These are phyloP conservation scores for Oceanodroma tethys DNA, from an alignment of 2,113 vertebrate genomes.

Conservation along the genomic window DNA sequence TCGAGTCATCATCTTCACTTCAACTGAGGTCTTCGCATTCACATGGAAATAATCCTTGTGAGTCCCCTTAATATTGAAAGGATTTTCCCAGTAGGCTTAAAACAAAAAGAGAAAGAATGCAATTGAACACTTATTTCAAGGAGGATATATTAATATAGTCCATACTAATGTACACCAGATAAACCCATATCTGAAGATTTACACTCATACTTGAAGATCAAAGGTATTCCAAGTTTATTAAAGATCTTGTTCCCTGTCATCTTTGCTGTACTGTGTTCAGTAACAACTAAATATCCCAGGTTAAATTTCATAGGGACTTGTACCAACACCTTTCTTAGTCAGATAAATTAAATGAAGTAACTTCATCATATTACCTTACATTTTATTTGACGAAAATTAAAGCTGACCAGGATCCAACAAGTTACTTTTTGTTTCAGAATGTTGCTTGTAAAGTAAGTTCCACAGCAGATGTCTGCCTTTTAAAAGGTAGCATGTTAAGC, in stretches of 20 bases:
- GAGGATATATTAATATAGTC: not conserved
- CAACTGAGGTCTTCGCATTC: not conserved
- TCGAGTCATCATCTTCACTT: conserved; percentile 47
- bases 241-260: not conserved
- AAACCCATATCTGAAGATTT: not conserved
- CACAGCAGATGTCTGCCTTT: not conserved
- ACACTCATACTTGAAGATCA: not conserved
- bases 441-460: not conserved
- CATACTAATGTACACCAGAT: not conserved
- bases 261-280: not conserved
- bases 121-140: not conserved
- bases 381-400: not conserved
- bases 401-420: not conserved
- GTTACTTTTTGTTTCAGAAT: not conserved
- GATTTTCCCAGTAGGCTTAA: conserved; percentile 79
- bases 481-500: not conserved
- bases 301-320: not conserved
- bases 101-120: conserved; percentile 29
- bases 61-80: conserved; percentile 71
- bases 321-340: not conserved
- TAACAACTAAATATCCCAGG: not conserved
- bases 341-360: not conserved
- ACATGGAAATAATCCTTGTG: conserved; percentile 56
- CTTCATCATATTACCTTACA: not conserved
- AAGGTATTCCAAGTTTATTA: not conserved